A percentile compares a stretch with the other conserved stretches of the same genome.
These are phyloP conservation scores for Archocentrus centrarchus DNA, from an alignment of 2,113 vertebrate genomes.

Conservation along the genomic window DNA sequence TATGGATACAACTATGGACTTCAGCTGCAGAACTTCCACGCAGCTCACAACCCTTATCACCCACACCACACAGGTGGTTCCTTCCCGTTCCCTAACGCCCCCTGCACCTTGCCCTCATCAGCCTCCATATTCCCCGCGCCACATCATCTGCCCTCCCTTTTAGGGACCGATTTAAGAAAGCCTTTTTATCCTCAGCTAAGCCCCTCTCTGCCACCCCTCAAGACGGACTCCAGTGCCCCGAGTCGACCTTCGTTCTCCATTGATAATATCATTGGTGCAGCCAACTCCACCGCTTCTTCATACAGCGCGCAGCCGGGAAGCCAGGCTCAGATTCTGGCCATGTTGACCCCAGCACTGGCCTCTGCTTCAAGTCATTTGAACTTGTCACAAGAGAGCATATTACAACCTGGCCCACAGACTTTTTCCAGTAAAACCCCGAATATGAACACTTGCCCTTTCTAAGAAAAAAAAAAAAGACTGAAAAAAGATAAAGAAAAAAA, in stretches of 20 bases:
- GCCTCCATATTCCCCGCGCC: slow-evolving; percentile 87
- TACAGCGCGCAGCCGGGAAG: slow-evolving; percentile 84
- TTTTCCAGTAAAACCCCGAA: slow-evolving; percentile 89
- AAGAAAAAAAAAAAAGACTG: slow-evolving; percentile 41
- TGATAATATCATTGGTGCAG: slow-evolving; percentile 94
- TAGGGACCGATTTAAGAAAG: slow-evolving; percentile 88
- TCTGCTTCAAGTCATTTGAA: slow-evolving; percentile 89
- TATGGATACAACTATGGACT: slow-evolving; percentile 97
- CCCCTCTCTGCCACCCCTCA: slow-evolving; percentile 86
- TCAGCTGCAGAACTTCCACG: slow-evolving; percentile 91
- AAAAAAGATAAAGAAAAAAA: slow-evolving; percentile 5
- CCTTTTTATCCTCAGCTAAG: slow-evolving; percentile 84
- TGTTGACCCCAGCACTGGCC: slow-evolving; percentile 90
- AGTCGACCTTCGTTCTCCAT: slow-evolving; percentile 94
- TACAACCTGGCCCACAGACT: slow-evolving; percentile 82
- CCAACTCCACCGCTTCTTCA: slow-evolving; percentile 82
- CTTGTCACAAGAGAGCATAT: slow-evolving; percentile 86
- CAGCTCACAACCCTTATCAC: slow-evolving; percentile 80
- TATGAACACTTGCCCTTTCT: slow-evolving; percentile 93
- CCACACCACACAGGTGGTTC: slow-evolving; percentile 81
- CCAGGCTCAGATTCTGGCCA: slow-evolving; percentile 92
- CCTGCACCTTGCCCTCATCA: slow-evolving; percentile 83
- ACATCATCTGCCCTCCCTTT: slow-evolving; percentile 86
- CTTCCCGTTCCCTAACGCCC: slow-evolving; percentile 88
- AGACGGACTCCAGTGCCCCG: slow-evolving; percentile 86